Evolutionary conservation across 2,888 invertebrate genomes (phyloP), one percentile per base, ranked within the genome.

Genomic region (Plebejus melissa): DNA sequence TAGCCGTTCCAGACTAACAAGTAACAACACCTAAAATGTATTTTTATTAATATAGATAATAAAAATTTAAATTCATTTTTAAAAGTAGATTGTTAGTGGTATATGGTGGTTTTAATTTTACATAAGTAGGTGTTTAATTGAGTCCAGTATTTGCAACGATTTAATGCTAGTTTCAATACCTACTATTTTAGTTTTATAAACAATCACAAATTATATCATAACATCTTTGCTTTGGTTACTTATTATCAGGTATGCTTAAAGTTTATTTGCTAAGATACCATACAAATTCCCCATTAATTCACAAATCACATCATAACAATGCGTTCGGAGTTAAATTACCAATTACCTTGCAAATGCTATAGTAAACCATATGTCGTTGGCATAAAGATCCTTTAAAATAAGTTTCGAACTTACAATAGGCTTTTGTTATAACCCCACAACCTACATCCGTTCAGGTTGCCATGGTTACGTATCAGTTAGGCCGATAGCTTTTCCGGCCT

Each of bases 401-500:
- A 16, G 0, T 50, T 13, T 4, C 0, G 3, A 54, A 16, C 2
- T 1, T 0, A 50, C 13, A 3, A 41, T 9, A 41, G 70, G 70
- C 41, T 70, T 41, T 41, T 16, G n/a, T 11, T 4, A 65, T 28
- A 32, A 65, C 65, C 13, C 13, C 65, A 65, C 65, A 65, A 65
- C 65, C 65, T 65, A 36, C 41, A 22, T 22, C 58, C 38, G 74
- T 36, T 41, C 11, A 38, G 75, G 86, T 91, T 81, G 77, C 85
- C 82, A 87, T 87, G 83, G 83, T 82, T 82, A 91, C 92, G 77
- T 80, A 80, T 81, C 81, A 84, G 93, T 93, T 93, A 84, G 80
- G 91, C 91, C 93, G 84, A 93, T 93, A 92, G 82, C 76, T 76
- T 85, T 85, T 81, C 84, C 84, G 13, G 82, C 77, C 76, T 85